A percentile compares a stretch with the other conserved stretches of the same genome.
These are phyloP conservation scores for Embiotoca jacksoni DNA, from an alignment of 2,113 vertebrate genomes.

Conservation along the genomic window DNA sequence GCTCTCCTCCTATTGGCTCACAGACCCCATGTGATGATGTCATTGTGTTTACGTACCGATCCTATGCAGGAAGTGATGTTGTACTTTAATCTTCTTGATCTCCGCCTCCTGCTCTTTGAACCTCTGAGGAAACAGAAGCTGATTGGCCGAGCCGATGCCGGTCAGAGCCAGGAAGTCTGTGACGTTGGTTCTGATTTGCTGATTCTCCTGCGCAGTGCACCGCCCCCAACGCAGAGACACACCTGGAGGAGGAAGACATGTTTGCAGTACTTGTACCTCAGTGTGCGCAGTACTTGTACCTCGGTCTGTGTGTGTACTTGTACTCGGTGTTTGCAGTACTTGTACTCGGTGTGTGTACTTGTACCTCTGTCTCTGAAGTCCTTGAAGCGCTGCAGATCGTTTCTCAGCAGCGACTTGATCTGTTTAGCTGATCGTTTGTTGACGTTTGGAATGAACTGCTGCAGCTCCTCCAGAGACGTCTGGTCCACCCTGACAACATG, in stretches of 20 bases:
- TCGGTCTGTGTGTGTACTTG: neutral
- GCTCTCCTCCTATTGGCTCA: too few species aligned
- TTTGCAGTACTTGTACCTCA: neutral
- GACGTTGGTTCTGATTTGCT: constrained; percentile 65
- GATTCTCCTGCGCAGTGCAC: constrained; percentile 69
- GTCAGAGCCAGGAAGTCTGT: constrained; percentile 74
- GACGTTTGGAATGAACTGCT: constrained; percentile 59
- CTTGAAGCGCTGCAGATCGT: constrained; percentile 63
- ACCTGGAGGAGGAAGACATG: constrained; percentile 49
- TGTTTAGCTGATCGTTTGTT: neutral
- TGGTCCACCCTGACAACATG: neutral
- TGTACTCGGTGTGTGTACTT: neutral
- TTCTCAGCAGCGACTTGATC: constrained; percentile 39
- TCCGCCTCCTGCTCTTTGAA: constrained; percentile 39
- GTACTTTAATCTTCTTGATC: constrained; percentile 52
- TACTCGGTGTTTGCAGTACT: neutral
- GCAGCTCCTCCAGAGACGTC: constrained; percentile 32
- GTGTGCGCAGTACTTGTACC: neutral
- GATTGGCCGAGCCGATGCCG: constrained; percentile 54
- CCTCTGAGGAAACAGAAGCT: constrained; percentile 74
- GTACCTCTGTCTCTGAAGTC: neutral
- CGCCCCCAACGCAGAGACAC: constrained; percentile 62
- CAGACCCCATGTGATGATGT: too few species aligned
- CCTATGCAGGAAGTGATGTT: constrained; percentile 63
- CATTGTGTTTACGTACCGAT: constrained; percentile 57